Evolutionary conservation across 2,797 vertebrate genomes (phyloP), one percentile per base, ranked within the genome.

Genomic region (Acrocephalus scirpaceus): DNA sequence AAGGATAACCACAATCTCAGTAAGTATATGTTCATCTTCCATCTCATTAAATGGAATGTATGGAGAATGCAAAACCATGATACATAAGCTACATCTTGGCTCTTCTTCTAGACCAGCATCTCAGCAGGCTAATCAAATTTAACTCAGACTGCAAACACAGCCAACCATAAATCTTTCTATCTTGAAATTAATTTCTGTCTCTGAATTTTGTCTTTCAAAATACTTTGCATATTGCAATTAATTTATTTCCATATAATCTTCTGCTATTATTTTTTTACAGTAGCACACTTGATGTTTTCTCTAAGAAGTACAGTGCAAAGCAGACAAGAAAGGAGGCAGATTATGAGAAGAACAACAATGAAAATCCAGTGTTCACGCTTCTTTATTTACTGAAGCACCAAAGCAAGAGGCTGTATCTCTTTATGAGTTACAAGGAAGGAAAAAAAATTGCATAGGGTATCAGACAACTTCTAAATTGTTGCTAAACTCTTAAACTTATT

Each of bases 1-100:
- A 99, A 99, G 97, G 99, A 99, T 98, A 99, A 99, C 97, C 99
- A 99, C 95, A 99, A 99, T 93, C 98, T 99, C 96, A 99, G 99
- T 99, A 97, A 99, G 99, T 98, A 98, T 88, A 61, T 54, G 50
- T 83, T 87, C 47, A 32, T 47, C 74, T 90, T 96, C 53, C 34
- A 45, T 79, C 66, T 91, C 23, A 47, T 87, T 86, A 80, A 61
- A 54, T 26, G 10, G 20, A 91, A 50, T 78, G 30, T 44, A 62
- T 50, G 34, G 36, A 47, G 23, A 91, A 48, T 78, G 45, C 9
- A 83, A 75, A 88, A 60, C 26, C 51, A 27, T 53, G n/a, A 51
- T 30, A 38, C 29, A 18, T 56, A 56, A 74, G 27, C 32, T 69
- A 45, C 2, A 3, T 72, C 18, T 82, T 26, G 80, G 29, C 32